Conservation (phyloP, 1,140 invertebrate genomes). For the Drosophila persimilis region DNA sequence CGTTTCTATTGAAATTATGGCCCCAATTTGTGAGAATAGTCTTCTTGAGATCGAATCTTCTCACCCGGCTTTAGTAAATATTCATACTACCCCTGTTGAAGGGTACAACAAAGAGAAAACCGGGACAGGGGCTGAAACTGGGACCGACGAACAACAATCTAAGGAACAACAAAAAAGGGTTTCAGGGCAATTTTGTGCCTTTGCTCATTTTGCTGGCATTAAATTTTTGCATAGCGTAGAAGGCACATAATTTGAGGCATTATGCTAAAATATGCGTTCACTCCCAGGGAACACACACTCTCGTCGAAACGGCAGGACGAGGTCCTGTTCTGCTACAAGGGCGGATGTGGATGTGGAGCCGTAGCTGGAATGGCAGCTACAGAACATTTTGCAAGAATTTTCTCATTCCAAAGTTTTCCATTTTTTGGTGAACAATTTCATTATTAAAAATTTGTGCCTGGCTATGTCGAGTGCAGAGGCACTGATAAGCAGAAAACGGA, state of each 20-base stretch:
- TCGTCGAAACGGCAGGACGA: neutral
- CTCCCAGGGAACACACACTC: constrained; percentile 30
- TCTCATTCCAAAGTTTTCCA: constrained; percentile 31
- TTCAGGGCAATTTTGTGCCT: constrained; percentile 71
- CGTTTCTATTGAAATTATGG: too few species aligned
- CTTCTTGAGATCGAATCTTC: too few species aligned
- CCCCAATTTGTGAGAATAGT: too few species aligned
- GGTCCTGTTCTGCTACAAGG: too few species aligned
- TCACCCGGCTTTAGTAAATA: too few species aligned
- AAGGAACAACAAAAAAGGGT: constrained; percentile 63
- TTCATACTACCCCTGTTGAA: too few species aligned
- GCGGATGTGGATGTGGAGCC: too few species aligned
- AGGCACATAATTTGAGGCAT: constrained; percentile 77
- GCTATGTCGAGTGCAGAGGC: constrained; percentile 66
- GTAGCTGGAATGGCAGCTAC: constrained; percentile 24
- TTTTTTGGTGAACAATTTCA: constrained; percentile 55
- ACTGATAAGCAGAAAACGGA: constrained; percentile 60
- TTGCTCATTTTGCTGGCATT: constrained; percentile 76
- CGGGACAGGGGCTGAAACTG: constrained; percentile 10
- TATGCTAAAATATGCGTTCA: constrained; percentile 76
- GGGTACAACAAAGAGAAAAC: neutral
- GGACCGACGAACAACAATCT: constrained; percentile 6
- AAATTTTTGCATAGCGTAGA: constrained; percentile 72
- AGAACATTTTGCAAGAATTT: constrained; percentile 64
- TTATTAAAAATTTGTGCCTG: constrained; percentile 69